A percentile compares a stretch with the other conserved stretches of the same genome.
These are phyloP conservation scores for Ptychobarbus kaznakovi DNA, from an alignment of 2,797 vertebrate species.

Conservation along the genomic window DNA sequence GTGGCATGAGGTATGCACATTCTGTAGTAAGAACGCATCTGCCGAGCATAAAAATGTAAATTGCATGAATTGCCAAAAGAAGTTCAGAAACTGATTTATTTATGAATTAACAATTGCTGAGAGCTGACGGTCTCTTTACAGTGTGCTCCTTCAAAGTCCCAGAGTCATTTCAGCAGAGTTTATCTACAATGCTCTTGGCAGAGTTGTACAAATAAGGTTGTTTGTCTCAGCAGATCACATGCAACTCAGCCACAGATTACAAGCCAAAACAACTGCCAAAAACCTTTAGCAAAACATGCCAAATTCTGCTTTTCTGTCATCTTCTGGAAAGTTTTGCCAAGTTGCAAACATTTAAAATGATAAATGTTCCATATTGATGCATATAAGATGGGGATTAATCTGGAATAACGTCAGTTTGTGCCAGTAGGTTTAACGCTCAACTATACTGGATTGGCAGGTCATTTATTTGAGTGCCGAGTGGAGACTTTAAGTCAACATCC, in stretches of 20 bases:
- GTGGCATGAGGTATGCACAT: not conserved
- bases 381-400: not conserved
- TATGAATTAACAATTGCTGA: not conserved
- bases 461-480: not conserved
- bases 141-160: conserved; percentile 7
- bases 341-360: conserved; percentile 5
- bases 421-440: not conserved
- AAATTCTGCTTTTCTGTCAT: conserved; percentile 12
- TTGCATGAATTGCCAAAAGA: not conserved
- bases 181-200: not conserved
- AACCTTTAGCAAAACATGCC: not conserved
- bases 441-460: not conserved
- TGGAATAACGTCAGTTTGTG: not conserved
- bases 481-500: not conserved
- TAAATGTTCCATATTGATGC: not conserved
- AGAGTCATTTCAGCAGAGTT: conserved; percentile 8
- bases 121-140: conserved; percentile 13
- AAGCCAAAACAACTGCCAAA: not conserved
- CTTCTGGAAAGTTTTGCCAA: not conserved
- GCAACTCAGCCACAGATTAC: not conserved
- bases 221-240: not conserved
- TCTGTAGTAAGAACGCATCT: not conserved
- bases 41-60: not conserved
- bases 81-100: not conserved
- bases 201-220: conserved; percentile 14